Evolutionary conservation across 2,888 invertebrate species (phyloP), one percentile per base, ranked within the genome.

Genomic region (Pyrochroa serraticornis): DNA sequence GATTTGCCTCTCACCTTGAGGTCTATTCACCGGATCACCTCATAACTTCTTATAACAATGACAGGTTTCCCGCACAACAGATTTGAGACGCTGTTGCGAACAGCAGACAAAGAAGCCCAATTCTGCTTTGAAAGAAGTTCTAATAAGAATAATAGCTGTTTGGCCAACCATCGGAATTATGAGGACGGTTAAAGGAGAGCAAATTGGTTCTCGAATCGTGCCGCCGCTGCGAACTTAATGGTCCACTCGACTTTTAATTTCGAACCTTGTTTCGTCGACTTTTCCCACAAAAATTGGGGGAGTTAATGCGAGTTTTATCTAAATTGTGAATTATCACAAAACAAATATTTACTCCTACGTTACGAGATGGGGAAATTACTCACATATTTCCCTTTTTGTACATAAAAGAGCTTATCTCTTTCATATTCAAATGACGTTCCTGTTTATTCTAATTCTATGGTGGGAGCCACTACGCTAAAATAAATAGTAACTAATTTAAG

Each of bases 121-220:
- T 22, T 45, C 54, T 47, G 47, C 49, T 59, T 57, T 53, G 54
- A 55, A 55, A 56, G 51, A 58, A 60, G 44, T 64, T 60, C 53
- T 60, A 51, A 58, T 52, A 61, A 55, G 58, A 61, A 60, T 55
- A 60, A 61, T 63, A 54, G 61, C 55, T 60, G 59, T 58, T 54
- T 49, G 49, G 32, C 56, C 47, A 46, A 46, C 55, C 56, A 58
- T 62, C 57, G 52, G 54, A 64, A 64, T 62, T 64, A 64, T 66
- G 61, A 63, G 61, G 61, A 44, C 53, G 57, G 55, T 54, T 58
- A 59, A 63, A 65, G 61, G 59, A 60, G 61, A 58, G 62, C 62
- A 64, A 61, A 63, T 57, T 60, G 52, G 53, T 59, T 57, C 56
- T 55, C 50, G 53, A 57, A 52, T 58, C 54, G 47, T 46, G 50